These are phyloP conservation scores for Apoderus coryli DNA, from an alignment of 2,888 invertebrate genomes.

Conservation along the genomic window DNA sequence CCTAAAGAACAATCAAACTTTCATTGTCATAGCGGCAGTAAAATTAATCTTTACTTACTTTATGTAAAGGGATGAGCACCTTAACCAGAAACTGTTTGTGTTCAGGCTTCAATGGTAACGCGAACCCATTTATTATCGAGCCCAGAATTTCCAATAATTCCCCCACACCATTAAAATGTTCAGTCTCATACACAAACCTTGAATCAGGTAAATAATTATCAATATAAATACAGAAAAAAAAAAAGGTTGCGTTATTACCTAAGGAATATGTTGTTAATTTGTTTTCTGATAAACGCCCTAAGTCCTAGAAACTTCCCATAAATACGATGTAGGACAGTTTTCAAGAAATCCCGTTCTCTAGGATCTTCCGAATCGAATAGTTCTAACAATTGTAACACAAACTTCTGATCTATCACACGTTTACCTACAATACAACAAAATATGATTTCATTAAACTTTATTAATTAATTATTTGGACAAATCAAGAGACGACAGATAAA, in stretches of 20 bases:
- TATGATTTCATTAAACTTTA: no score
- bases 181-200: slow-evolving; percentile 98
- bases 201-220: slow-evolving; percentile 16
- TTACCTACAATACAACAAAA: no score
- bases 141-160: slow-evolving; percentile 94
- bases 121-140: slow-evolving; percentile 98
- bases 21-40: neutral
- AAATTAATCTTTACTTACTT: slow-evolving; percentile 12
- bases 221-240: slow-evolving; percentile 8
- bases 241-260: no score
- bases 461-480: no score
- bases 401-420: slow-evolving; percentile 44
- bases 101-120: slow-evolving; percentile 93
- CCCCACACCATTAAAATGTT: slow-evolving; percentile 95
- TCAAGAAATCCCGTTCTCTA: slow-evolving; percentile 88
- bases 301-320: slow-evolving; percentile 95
- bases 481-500: no score
- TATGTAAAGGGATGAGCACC: slow-evolving; percentile 30
- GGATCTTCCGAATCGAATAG: slow-evolving; percentile 97
- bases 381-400: slow-evolving; percentile 88
- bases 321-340: slow-evolving; percentile 95
- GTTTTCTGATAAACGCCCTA: slow-evolving; percentile 93
- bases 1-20: slow-evolving; percentile 9
- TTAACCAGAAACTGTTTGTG: slow-evolving; percentile 94
- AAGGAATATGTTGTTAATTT: slow-evolving; percentile 95